These are phyloP conservation scores for Scalopus aquaticus DNA, from an alignment of 2,113 vertebrate genomes.

Conservation along the genomic window DNA sequence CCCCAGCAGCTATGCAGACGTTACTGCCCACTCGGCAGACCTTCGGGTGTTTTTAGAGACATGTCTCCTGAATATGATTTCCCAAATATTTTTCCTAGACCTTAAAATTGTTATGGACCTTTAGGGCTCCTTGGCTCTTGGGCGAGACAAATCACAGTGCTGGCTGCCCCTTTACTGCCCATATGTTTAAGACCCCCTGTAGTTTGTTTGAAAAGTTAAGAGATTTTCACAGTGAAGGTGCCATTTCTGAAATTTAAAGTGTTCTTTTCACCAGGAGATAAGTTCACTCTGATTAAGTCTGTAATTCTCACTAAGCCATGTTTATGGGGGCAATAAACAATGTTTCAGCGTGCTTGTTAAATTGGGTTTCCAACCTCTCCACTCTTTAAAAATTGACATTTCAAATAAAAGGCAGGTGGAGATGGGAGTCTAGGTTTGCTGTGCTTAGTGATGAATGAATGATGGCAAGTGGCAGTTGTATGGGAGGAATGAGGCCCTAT, in stretches of 20 bases:
- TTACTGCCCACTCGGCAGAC: background rate
- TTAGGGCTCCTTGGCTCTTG: slow-evolving; percentile 70
- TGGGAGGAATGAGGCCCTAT: slow-evolving; percentile 65
- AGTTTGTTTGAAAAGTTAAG: slow-evolving; percentile 89
- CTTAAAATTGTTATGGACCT: slow-evolving; percentile 67
- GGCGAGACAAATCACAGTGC: slow-evolving; percentile 71
- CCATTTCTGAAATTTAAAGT: slow-evolving; percentile 88
- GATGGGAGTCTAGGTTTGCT: slow-evolving; percentile 78
- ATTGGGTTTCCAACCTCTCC: slow-evolving; percentile 87
- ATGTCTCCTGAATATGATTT: slow-evolving; percentile 68
- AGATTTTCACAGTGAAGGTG: slow-evolving; percentile 88
- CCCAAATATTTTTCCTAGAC: slow-evolving; percentile 69
- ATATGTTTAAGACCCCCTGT: slow-evolving; percentile 87
- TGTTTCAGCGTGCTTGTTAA: slow-evolving; percentile 89
- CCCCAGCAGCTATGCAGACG: background rate
- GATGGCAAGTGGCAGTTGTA: slow-evolving; percentile 78
- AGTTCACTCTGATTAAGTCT: slow-evolving; percentile 89
- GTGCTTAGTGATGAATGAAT: slow-evolving; percentile 81
- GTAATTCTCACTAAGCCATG: slow-evolving; percentile 90
- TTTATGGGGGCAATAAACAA: slow-evolving; percentile 90
- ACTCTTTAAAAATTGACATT: slow-evolving; percentile 87
- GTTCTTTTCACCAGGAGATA: slow-evolving; percentile 88
- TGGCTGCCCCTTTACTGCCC: slow-evolving; percentile 84
- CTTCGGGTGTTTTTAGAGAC: slow-evolving; percentile 41
- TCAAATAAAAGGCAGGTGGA: slow-evolving; percentile 89